Evolutionary conservation across 2,888 invertebrate genomes (phyloP).

Genomic region (Piscicola geometra): DNA sequence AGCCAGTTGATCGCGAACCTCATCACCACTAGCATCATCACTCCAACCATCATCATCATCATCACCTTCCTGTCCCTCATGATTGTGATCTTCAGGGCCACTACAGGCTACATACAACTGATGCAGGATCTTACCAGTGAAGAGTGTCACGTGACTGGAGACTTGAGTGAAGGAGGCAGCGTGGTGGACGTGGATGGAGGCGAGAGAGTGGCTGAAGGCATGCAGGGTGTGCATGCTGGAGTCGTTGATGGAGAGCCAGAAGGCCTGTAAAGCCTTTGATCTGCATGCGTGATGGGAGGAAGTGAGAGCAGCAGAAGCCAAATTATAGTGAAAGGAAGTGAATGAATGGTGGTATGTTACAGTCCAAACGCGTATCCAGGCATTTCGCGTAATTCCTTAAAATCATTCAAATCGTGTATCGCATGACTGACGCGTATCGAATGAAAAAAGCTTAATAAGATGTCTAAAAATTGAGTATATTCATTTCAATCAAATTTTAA

Average conservation of each 20-base stretch:
- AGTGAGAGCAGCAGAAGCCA: neutral
- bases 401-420: no score
- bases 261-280: slow-evolving; percentile 82
- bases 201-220: slow-evolving; percentile 10
- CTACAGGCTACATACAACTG: neutral
- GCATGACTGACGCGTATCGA: no score
- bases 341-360: neutral
- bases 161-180: neutral
- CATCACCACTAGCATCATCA: no score
- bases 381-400: neutral
- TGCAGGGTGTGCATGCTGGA: slow-evolving; percentile 67
- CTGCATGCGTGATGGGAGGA: slow-evolving; percentile 57
- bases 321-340: no score
- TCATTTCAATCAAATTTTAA: no score
- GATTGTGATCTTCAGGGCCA: neutral
- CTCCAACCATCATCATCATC: no score
- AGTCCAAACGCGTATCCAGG: neutral
- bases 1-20: no score
- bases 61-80: no score
- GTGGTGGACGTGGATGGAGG: neutral
- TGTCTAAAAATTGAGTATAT: neutral
- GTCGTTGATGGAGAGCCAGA: slow-evolving; percentile 74
- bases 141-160: slow-evolving; percentile 6
- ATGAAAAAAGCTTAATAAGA: neutral
- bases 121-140: neutral